Base-by-base conservation (phyloP, 2,888 invertebrate genomes). In the Drosophila kanekoi region DNA sequence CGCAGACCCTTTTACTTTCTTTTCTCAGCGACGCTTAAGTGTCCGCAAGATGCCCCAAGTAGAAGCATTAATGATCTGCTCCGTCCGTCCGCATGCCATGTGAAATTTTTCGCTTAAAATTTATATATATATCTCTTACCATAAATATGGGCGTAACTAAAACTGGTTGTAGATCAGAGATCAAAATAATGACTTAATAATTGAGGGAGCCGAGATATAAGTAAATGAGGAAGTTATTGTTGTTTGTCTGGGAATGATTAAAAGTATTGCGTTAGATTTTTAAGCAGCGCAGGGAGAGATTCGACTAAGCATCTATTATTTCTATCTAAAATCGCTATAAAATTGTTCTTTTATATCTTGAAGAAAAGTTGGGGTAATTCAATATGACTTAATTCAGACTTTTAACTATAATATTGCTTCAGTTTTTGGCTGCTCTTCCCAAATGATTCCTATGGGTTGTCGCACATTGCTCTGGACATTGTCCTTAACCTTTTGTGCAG, bases 1-100 rank as follows among this genome's bases (percentile, higher is more conserved):
- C 66, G 77, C 87, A 67, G 60, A 41, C 85, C 83, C 77, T 84
- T 79, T 87, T 81, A 83, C 83, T 83, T 83, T 83, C 87, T 87
- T 87, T 87, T 87, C 56, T 45, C 68, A 44, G 58, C 58, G 41
- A 9, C 23, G 47, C 54, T 56, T 40, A 37, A 54, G 43, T 43
- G 49, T 54, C 60, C 23, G 20, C 49, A 33, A 62, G 47, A 75
- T 61, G 68, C 41, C 62, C 37, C 44, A 44, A 62, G 77, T 67
- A 75, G 77, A 67, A 58, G 63, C 60, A 67, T 67, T 77, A 77
- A 75, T 40, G 59, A 68, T 59, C 41, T 51, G 44, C 28, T 40
- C 52, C 47, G 33, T 11, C 43, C 47, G 32, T 10, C 43, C 47
- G 32, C 41, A 38, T 35, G 48, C 43, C 58, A 61, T 72, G 67